Evolutionary conservation across 2,888 invertebrate genomes (phyloP).

Genomic region (Neoitamus cyanurus): DNA sequence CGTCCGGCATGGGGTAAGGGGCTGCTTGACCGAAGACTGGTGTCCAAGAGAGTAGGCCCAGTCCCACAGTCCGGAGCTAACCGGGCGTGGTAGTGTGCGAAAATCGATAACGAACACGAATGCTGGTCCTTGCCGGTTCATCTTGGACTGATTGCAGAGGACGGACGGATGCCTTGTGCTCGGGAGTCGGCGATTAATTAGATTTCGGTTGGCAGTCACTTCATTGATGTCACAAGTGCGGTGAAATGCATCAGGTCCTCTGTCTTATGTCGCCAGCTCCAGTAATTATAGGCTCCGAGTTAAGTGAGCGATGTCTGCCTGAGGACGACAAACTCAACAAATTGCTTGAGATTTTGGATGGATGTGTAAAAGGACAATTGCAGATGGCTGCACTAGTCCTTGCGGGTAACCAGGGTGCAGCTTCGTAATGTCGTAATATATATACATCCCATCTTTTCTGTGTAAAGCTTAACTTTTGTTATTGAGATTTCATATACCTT

Average conservation of each 20-base stretch:
- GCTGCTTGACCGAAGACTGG: background rate
- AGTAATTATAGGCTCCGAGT: conserved; percentile 27
- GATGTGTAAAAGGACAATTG: background rate
- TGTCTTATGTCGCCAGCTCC: conserved; percentile 1
- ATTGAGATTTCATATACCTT: no score
- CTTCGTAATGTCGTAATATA: no score
- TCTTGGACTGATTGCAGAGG: conserved; percentile 9
- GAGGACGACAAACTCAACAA: background rate
- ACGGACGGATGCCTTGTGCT: background rate
- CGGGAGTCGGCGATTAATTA: conserved; percentile 18
- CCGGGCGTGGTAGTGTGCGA: conserved; percentile 10
- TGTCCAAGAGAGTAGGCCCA: background rate
- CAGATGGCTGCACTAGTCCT: background rate
- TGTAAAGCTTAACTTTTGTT: no score
- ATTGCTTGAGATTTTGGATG: background rate
- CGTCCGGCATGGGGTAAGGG: background rate
- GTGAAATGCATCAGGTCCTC: conserved; percentile 22
- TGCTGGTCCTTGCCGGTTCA: conserved; percentile 10
- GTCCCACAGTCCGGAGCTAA: background rate
- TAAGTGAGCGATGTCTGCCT: background rate
- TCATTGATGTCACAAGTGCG: conserved; percentile 35
- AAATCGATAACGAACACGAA: conserved; percentile 23
- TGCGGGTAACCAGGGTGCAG: background rate
- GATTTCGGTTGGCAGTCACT: conserved; percentile 29
- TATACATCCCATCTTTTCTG: no score